Conservation (phyloP, 1,140 invertebrate species). For the Mamestra configurata region DNA sequence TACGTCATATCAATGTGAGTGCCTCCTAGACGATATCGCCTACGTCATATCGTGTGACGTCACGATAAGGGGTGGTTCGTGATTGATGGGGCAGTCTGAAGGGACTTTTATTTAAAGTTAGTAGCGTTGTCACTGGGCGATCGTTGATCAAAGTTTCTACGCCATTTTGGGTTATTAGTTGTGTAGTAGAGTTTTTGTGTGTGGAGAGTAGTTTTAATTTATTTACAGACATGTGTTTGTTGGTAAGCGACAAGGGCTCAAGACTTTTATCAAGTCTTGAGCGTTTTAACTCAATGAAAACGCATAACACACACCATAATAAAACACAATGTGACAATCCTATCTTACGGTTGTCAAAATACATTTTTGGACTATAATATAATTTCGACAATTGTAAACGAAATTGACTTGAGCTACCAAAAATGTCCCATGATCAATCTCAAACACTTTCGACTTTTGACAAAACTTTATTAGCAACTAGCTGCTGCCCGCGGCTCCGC, state of each 20-base stretch:
- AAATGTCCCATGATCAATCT: too few species aligned
- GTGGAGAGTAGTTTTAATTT: not conserved
- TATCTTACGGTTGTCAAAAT: too few species aligned
- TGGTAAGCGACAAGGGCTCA: not conserved
- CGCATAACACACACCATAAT: too few species aligned
- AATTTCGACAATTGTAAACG: too few species aligned
- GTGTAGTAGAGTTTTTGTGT: not conserved
- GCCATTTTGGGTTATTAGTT: not conserved
- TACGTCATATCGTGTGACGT: constrained; percentile 15
- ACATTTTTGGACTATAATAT: too few species aligned
- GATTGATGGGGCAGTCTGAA: not conserved
- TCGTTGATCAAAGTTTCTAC: not conserved
- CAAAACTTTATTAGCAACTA: too few species aligned
- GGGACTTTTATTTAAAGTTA: constrained; percentile 14
- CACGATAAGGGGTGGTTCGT: constrained; percentile 9
- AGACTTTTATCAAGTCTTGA: too few species aligned
- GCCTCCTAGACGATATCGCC: not conserved
- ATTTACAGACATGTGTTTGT: not conserved
- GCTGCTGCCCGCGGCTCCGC: too few species aligned
- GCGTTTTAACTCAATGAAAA: too few species aligned
- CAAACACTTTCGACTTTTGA: too few species aligned
- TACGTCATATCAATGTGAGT: not conserved
- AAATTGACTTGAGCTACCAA: too few species aligned
- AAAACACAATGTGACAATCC: too few species aligned
- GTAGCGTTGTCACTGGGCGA: not conserved